Evolutionary conservation across 2,797 vertebrate species (phyloP).

Genomic region (Syngnathus rostellatus): DNA sequence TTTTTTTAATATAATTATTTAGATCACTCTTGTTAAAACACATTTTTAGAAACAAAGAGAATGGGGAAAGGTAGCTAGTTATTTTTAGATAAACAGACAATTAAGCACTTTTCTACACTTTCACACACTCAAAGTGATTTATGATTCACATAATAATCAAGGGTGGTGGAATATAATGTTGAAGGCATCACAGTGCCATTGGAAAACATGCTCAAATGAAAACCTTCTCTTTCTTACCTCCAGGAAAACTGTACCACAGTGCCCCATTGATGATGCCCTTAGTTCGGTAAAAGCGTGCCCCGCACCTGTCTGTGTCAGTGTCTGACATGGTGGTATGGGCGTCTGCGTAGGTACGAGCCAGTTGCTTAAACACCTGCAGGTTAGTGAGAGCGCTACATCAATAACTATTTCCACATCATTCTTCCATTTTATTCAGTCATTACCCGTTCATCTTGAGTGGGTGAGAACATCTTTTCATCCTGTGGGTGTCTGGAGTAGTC

Average conservation of each 20-base stretch:
- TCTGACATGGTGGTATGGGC: constrained; percentile 86
- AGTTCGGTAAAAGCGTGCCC: constrained; percentile 78
- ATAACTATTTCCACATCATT: background rate
- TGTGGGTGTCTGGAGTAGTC: constrained; percentile 84
- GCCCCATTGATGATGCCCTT: constrained; percentile 93
- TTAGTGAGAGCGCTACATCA: background rate
- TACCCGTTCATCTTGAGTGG: constrained; percentile 93
- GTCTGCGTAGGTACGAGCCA: constrained; percentile 86
- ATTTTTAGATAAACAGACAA: background rate
- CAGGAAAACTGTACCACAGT: constrained; percentile 94
- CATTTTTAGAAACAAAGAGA: background rate
- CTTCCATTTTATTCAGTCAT: background rate
- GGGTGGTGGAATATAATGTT: too few relatives aligned
- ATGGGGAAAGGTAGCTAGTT: too few relatives aligned
- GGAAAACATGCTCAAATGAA: background rate
- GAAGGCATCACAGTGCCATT: background rate
- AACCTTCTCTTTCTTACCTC: constrained; percentile 69
- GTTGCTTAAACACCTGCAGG: constrained; percentile 79
- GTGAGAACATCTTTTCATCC: constrained; percentile 86
- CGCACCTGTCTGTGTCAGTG: constrained; percentile 82
- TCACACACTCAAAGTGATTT: background rate
- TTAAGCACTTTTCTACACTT: too few relatives aligned
- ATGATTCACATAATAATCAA: too few relatives aligned
- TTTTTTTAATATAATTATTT: background rate
- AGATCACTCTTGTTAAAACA: background rate